Evolutionary conservation across 2,797 vertebrate species (phyloP), one percentile per base, ranked within the genome.

Genomic region (Pogoniulus pusillus): DNA sequence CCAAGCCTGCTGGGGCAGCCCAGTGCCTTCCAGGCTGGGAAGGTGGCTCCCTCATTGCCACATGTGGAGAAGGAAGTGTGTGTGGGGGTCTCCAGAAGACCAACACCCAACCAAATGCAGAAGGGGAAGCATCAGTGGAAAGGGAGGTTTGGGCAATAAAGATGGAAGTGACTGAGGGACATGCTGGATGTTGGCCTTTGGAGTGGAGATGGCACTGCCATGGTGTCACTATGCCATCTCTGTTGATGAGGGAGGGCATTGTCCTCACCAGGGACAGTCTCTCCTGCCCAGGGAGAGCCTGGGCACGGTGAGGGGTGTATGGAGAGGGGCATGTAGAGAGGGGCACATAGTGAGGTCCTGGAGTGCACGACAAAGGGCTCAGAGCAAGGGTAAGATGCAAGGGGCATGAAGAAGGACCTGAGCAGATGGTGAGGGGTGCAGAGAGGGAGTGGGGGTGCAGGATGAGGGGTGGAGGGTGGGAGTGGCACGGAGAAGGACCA

Each of bases 221-320:
- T 12, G n/a, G 7, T 35, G 65, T 26, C 24, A 3, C 6, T 26
- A 7, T 30, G 54, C 6, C 45, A 26, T 0, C 32, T 18, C 43
- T 3, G 62, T n/a, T 49, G 30, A 3, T 41, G 37, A 7, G 23
- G 22, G 27, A 71, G 6, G 9, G 7, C 34, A 1, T 16, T 24
- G 65, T 58, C 58, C 73, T 32, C 60, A 9, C 8, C 32, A 29
- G 27, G 34, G 45, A 47, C 63, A 27, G 16, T 7, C 24, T 39
- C 39, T 39, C 29, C n/a, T 22, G 34, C 30, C 41, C 47, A 3
- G 47, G 47, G 72, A 26, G 51, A 32, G 32, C 14, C 69, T 13
- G 57, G 57, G 63, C n/a, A 9, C 1, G 1, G 22, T 0, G 9
- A 51, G 71, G 35, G 30, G 12, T 1, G 55, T 16, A 12, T 1